A percentile compares a stretch with the other conserved stretches of the same genome.
Evolutionary conservation across 2,888 invertebrate genomes (phyloP).

Genomic region (Aphidoletes aphidimyza): DNA sequence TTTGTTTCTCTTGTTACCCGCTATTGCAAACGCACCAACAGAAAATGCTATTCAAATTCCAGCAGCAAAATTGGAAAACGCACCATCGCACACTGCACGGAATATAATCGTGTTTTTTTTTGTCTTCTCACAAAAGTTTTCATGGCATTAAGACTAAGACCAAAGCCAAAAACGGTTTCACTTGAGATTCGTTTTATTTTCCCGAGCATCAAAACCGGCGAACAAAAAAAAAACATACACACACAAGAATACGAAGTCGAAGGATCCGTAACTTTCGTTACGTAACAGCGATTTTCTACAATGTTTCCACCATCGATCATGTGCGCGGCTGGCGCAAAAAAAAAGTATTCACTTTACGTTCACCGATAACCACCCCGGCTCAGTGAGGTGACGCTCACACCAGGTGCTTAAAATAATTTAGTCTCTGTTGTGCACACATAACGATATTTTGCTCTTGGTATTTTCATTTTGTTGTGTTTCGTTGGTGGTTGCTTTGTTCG

Average conservation of each 20-base stretch:
- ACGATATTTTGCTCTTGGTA: conserved; percentile 21
- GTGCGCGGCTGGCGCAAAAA: not conserved
- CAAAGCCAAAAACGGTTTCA: conserved; percentile 10
- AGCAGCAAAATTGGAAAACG: conserved; percentile 7
- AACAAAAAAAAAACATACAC: not conserved
- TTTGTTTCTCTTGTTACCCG: not conserved
- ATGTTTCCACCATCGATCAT: conserved; percentile 35
- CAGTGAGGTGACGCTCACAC: no score
- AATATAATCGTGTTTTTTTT: not conserved
- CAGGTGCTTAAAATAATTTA: conserved; percentile 36
- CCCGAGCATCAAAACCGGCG: not conserved
- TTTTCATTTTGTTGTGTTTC: conserved; percentile 48
- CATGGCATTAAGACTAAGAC: not conserved
- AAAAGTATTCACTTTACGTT: conserved; percentile 4
- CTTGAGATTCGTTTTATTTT: not conserved
- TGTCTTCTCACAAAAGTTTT: not conserved
- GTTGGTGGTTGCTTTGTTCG: conserved; percentile 8
- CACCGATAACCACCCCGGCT: no score
- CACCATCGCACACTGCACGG: not conserved
- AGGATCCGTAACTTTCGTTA: not conserved
- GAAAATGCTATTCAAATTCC: conserved; percentile 12
- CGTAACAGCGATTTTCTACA: not conserved
- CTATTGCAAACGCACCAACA: not conserved
- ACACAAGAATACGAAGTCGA: no score
- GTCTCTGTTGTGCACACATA: conserved; percentile 19